Evolutionary conservation across 2,797 vertebrate genomes (phyloP), one percentile per base, ranked within the genome.

Genomic region (Champsocephalus gunnari): DNA sequence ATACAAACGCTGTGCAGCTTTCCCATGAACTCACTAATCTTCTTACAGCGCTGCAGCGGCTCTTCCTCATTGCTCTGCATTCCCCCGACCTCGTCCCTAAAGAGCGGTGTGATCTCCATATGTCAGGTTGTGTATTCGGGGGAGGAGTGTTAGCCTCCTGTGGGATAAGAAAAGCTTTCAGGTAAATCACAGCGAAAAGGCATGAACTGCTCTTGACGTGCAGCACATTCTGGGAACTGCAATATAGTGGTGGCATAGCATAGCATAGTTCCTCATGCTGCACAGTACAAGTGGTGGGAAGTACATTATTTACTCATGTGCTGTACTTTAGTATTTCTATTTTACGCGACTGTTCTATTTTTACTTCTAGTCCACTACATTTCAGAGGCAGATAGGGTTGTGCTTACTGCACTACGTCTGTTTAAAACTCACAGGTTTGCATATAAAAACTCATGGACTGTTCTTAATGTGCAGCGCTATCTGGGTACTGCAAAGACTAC

Each of bases 11-110:
- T 93, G 92, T 87, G 87, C 91, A 87, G 91, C 91, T 94, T 94
- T 94, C 43, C 94, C 93, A 93, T 89, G 92, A 95, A 95, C 87
- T 86, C 92, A 87, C 90, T 96, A 95, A 95, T 96, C 95, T 94
- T 94, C 93, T 96, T 95, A 94, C 89, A 83, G 92, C 92, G 83
- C 80, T 82, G 93, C 92, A 65, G 53, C 41, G 73, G 72, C 86
- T 85, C 83, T 84, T 90, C 88, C 85, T 87, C 88, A 64, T 81
- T 77, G 71, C 80, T 64, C 57, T 79, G 85, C 70, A 78, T 58
- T 50, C 21, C 50, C 53, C 34, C 72, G 54, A 70, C 61, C 65
- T 51, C n/a, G 53, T 65, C 9, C 9, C 0, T 14, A 19, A 10
- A 0, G 49, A 8, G 19, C 56, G 63, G 66, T 72, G 79, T 62